These are phyloP conservation scores for Chionodraco myersi DNA, from an alignment of 2,113 vertebrate genomes.

Conservation along the genomic window DNA sequence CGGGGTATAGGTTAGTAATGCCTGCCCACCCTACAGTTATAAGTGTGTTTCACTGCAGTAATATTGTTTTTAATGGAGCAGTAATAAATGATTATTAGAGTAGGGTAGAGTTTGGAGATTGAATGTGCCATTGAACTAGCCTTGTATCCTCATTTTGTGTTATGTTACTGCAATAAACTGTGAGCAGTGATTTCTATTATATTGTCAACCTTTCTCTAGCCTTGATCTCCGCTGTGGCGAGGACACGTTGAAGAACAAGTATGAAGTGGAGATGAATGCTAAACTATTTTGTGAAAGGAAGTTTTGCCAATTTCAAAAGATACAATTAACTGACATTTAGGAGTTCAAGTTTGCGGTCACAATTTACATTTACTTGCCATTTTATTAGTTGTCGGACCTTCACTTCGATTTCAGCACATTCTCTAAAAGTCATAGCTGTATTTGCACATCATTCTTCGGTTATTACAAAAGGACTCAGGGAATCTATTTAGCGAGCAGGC, in stretches of 20 bases:
- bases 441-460: conserved; percentile 55
- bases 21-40: conserved; percentile 63
- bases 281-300: conserved; percentile 19
- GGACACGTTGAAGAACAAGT: neutral
- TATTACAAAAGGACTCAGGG: conserved; percentile 41
- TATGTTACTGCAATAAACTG: neutral
- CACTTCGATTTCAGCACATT: conserved; percentile 21
- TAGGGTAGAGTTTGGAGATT: conserved; percentile 41
- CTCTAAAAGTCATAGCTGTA: conserved; percentile 59
- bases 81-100: conserved; percentile 44
- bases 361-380: conserved; percentile 42
- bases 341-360: conserved; percentile 44
- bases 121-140: conserved; percentile 35
- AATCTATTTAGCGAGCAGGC: conserved; percentile 50
- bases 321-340: conserved; percentile 30
- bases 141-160: conserved; percentile 26
- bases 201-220: conserved; percentile 38
- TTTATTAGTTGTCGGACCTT: conserved; percentile 50
- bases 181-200: conserved; percentile 38
- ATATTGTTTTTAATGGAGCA: conserved; percentile 35
- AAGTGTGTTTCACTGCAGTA: conserved; percentile 49
- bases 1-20: conserved; percentile 49
- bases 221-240: conserved; percentile 30
- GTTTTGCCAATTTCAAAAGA: conserved; percentile 45
- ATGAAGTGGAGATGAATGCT: conserved; percentile 13